Evolutionary conservation across 2,888 invertebrate genomes (phyloP).

Genomic region (Lumbricus terrestris): DNA sequence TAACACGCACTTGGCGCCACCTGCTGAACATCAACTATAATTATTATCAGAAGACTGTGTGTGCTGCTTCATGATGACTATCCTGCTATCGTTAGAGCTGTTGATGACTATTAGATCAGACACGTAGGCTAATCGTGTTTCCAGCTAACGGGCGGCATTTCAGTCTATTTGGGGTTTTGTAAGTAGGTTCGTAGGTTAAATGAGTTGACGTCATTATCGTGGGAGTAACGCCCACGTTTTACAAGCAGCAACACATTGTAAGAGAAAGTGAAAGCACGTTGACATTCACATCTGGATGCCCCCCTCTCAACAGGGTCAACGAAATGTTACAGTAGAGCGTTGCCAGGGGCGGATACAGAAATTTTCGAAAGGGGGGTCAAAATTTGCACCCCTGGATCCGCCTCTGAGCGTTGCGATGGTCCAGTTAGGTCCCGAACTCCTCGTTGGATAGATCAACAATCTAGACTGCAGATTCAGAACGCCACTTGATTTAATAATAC

Average conservation of each 20-base stretch:
- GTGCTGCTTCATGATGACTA: background rate
- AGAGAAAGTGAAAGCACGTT: background rate
- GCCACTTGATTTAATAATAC: background rate
- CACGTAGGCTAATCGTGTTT: too few relatives aligned
- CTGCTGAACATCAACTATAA: background rate
- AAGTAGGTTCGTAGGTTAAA: background rate
- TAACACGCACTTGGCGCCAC: background rate
- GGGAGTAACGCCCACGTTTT: background rate
- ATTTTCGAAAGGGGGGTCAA: too few relatives aligned
- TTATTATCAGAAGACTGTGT: background rate
- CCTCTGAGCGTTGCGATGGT: too few relatives aligned
- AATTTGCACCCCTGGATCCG: too few relatives aligned
- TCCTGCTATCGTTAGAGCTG: background rate
- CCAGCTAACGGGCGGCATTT: background rate
- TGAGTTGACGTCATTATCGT: background rate
- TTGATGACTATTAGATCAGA: background rate
- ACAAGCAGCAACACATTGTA: background rate
- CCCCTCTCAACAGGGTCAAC: too few relatives aligned
- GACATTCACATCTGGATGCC: too few relatives aligned
- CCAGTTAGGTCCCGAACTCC: background rate
- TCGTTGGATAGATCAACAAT: background rate
- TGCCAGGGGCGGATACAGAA: too few relatives aligned
- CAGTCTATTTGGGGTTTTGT: background rate
- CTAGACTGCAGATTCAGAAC: background rate
- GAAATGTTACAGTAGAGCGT: too few relatives aligned